Evolutionary conservation across 37 sponge, comb jelly and placozoan genomes (phyloP).

Genomic region (Cliona cf. orientalis): DNA sequence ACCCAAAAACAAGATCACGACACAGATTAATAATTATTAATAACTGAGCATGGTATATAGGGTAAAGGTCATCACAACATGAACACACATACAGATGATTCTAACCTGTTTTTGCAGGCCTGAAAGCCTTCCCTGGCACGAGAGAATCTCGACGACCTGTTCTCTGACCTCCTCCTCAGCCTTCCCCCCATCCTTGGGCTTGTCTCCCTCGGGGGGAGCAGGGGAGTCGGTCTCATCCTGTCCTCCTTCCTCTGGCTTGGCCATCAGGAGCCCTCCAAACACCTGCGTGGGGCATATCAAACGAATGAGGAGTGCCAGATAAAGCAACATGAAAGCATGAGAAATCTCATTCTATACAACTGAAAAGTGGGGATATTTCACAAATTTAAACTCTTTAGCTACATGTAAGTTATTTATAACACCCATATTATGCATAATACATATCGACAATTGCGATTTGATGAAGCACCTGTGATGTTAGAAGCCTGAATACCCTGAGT

Average conservation of each 20-base stretch:
- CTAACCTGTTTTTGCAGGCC: slow-evolving; percentile 81
- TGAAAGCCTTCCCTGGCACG: slow-evolving; percentile 66
- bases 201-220: slow-evolving; percentile 34
- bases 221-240: slow-evolving; percentile 60
- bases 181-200: slow-evolving; percentile 41
- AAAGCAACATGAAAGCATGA: not conserved
- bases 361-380: too few relatives aligned
- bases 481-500: slow-evolving; percentile 85
- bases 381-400: slow-evolving; percentile 1
- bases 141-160: slow-evolving; percentile 72
- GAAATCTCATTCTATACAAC: not conserved
- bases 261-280: slow-evolving; percentile 76
- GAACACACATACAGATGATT: not conserved
- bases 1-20: not conserved
- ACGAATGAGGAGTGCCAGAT: not conserved
- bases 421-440: not conserved
- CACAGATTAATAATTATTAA: not conserved
- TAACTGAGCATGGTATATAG: not conserved
- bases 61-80: slow-evolving; percentile 3
- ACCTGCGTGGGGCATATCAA: slow-evolving; percentile 44
- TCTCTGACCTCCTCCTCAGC: slow-evolving; percentile 56
- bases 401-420: not conserved
- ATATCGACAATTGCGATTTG: not conserved
- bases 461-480: slow-evolving; percentile 84
- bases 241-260: slow-evolving; percentile 37